Evolutionary conservation across 2,113 vertebrate genomes (phyloP).

Genomic region (Bujurquina vittata): DNA sequence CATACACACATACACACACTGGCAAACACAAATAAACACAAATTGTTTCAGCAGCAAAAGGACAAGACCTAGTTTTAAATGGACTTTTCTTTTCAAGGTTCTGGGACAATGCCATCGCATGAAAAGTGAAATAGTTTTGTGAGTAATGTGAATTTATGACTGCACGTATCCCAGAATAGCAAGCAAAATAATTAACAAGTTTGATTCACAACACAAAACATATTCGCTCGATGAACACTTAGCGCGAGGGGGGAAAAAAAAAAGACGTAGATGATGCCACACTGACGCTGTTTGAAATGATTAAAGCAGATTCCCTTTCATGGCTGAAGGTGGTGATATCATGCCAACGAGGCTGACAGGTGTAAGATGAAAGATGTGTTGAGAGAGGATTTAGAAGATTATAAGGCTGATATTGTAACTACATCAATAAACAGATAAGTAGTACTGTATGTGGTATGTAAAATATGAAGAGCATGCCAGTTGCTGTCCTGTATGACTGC

Average conservation of each 20-base stretch:
- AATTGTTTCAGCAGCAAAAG: not conserved
- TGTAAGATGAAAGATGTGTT: slow-evolving; percentile 24
- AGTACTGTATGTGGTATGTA: not conserved
- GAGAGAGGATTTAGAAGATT: not conserved
- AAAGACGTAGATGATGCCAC: not conserved
- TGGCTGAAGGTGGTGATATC: not conserved
- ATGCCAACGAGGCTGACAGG: slow-evolving; percentile 3
- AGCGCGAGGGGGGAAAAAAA: not conserved
- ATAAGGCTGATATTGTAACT: not conserved
- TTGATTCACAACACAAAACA: not conserved
- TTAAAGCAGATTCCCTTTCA: not conserved
- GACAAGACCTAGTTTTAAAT: slow-evolving; percentile 56
- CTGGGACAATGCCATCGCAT: not conserved
- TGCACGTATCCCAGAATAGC: not conserved
- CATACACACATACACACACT: not conserved
- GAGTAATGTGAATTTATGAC: not conserved
- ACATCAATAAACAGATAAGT: not conserved
- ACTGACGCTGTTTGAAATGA: not conserved
- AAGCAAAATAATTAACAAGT: slow-evolving; percentile 21
- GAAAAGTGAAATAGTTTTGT: not conserved
- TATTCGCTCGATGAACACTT: not conserved
- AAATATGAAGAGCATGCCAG: slow-evolving; percentile 11
- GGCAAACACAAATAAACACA: slow-evolving; percentile 37
- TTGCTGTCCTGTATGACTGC: not conserved
- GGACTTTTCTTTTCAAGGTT: not conserved